phyloP scores from a whole-genome alignment of 2,888 invertebrate species.

The Agonopterix heracliana region DNA sequence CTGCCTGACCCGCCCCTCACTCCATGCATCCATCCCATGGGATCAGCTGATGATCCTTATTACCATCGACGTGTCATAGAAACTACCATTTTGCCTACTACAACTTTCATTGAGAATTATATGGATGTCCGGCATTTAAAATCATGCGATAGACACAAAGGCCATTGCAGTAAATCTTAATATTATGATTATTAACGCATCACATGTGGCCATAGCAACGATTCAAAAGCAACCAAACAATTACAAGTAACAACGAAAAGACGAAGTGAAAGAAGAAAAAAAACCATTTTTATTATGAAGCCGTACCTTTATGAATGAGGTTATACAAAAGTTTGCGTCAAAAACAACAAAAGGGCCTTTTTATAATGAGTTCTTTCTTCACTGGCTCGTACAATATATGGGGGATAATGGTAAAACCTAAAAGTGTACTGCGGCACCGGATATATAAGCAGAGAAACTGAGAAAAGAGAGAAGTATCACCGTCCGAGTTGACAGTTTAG shows the following conservation, averaged over 20 bases:
- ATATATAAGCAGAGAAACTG: neutral
- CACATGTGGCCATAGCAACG: neutral
- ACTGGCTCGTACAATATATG: constrained; percentile 14
- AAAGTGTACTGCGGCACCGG: neutral
- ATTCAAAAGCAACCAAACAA: neutral
- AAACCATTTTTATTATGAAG: too few species aligned
- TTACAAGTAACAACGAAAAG: neutral
- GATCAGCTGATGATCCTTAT: constrained; percentile 31
- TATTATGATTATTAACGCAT: too few species aligned
- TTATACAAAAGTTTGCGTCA: constrained; percentile 24
- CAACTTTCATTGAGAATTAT: neutral
- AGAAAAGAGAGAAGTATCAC: neutral
- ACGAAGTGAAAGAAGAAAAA: neutral
- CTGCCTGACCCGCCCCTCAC: constrained; percentile 23
- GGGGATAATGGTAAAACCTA: neutral
- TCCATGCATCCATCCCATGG: constrained; percentile 25
- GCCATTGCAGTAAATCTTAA: too few species aligned
- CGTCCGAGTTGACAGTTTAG: neutral
- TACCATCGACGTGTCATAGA: neutral
- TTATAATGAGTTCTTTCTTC: constrained; percentile 22
- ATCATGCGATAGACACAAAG: too few species aligned
- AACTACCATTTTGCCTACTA: neutral
- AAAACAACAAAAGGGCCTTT: constrained; percentile 28
- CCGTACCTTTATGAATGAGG: constrained; percentile 28
- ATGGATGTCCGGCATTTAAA: too few species aligned